Conservation (phyloP, 2,888 invertebrate species). For the Parnassius orleans region DNA sequence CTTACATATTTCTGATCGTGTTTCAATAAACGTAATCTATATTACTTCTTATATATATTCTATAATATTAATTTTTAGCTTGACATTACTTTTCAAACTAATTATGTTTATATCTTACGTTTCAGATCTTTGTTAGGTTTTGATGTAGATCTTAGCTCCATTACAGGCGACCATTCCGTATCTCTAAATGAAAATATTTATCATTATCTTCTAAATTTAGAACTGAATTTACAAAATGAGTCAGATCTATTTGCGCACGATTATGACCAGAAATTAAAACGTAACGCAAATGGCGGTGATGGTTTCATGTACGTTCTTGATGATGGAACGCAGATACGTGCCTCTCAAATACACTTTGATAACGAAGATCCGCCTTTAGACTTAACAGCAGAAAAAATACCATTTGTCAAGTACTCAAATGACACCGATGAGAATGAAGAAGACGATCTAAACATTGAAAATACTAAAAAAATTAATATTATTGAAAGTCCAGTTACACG, state of each 20-base stretch:
- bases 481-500: constrained; percentile 58
- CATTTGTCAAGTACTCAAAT: constrained; percentile 60
- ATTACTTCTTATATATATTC: too few species aligned
- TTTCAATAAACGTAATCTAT: too few species aligned
- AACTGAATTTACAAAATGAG: constrained; percentile 43
- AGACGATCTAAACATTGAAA: constrained; percentile 37
- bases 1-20: too few species aligned
- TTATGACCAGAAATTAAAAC: constrained; percentile 45
- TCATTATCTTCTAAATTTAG: constrained; percentile 60
- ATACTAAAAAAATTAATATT: constrained; percentile 56
- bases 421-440: constrained; percentile 44
- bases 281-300: constrained; percentile 38
- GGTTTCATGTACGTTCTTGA: constrained; percentile 65
- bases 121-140: constrained; percentile 62
- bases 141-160: constrained; percentile 64
- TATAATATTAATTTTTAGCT: too few species aligned
- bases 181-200: constrained; percentile 65
- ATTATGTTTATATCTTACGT: constrained; percentile 11
- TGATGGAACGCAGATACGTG: constrained; percentile 71
- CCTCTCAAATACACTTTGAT: constrained; percentile 74
- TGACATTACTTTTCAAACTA: too few species aligned
- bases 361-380: constrained; percentile 68
- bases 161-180: constrained; percentile 65
- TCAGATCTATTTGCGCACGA: constrained; percentile 36
- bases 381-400: constrained; percentile 62